Base-by-base conservation (phyloP, 2,888 invertebrate genomes). In the Heliconius ethilla region DNA sequence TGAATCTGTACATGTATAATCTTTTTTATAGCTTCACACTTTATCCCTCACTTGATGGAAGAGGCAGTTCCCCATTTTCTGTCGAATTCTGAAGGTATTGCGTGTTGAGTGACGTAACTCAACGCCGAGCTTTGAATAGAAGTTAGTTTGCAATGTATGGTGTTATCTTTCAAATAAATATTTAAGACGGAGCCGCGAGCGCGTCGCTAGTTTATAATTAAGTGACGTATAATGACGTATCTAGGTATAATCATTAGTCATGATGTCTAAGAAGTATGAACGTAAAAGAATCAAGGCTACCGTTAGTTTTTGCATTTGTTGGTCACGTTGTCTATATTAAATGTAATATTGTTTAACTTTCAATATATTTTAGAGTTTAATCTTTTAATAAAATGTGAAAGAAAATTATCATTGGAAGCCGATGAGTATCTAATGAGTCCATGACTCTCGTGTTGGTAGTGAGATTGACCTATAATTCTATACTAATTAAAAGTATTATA, bases 261-360 rank as follows among this genome's bases (percentile, higher is more conserved):
- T 29, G 70, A 70, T 66, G 25, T 25, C 65, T 37, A 62, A 37
- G 62, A 65, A 37, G 29, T 62, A 40, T 37, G 33, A 66, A 66
- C 72, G 51, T 76, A 65, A 73, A 77, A 22, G 13, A 67, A 51
- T 67, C 78, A 78, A 78, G 78, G 78, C 70, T 78, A 45, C 73
- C 70, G 59, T 75, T 75, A 75, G 66, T 63, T 76, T 78, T 78
- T 73, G 65, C 73, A 45, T 45, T 55, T 3, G 63, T 37, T n/a
- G 5, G 67, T 69, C 59, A 70, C 67, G 62, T 15, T 5, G 13
- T 25, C 59, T 37, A 13, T 59, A n/a, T n/a, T 27, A 29, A 55
- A 45, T 11, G 22, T 11, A 15, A 13, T 51, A 33, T 72, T n/a
- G n/a, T 72, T 59, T 59, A 40, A 63, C 0, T 63, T 40, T 25